phyloP scores from a whole-genome alignment of 2,888 invertebrate species.

The Hydropsyche betteni region DNA sequence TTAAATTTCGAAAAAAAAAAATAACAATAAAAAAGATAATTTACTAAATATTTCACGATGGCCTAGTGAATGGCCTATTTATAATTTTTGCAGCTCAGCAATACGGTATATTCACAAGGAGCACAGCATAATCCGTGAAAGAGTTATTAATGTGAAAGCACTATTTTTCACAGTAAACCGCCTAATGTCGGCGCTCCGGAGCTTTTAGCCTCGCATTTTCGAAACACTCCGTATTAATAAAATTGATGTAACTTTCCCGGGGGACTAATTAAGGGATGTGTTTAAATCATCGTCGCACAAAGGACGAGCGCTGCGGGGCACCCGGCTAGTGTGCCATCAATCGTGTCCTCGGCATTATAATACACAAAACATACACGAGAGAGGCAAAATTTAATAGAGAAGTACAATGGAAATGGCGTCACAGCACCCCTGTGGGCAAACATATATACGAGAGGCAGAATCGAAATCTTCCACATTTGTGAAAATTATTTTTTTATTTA shows the following conservation, averaged over 20 bases:
- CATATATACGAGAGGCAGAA: background rate
- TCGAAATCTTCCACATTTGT: background rate
- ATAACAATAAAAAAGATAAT: too few relatives aligned
- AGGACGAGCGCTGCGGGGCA: conserved; percentile 25
- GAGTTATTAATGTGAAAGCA: background rate
- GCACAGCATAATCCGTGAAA: background rate
- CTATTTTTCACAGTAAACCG: too few relatives aligned
- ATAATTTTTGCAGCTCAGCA: too few relatives aligned
- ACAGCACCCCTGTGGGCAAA: conserved; percentile 15
- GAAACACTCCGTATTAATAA: background rate
- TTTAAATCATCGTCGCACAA: conserved; percentile 44
- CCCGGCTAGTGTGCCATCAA: conserved; percentile 41
- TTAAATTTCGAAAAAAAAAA: too few relatives aligned
- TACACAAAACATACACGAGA: conserved; percentile 12
- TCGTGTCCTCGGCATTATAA: conserved; percentile 28
- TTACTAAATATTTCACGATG: too few relatives aligned
- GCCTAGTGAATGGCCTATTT: too few relatives aligned
- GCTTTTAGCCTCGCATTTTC: too few relatives aligned
- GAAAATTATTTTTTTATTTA: too few relatives aligned
- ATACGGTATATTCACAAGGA: too few relatives aligned
- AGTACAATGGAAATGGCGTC: conserved; percentile 40
- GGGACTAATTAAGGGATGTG: conserved; percentile 44
- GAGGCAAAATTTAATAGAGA: conserved; percentile 44
- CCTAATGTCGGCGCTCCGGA: too few relatives aligned
- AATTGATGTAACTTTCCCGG: conserved; percentile 22